Base-by-base conservation (phyloP, 2,888 invertebrate species). In the Ametastegia equiseti region DNA sequence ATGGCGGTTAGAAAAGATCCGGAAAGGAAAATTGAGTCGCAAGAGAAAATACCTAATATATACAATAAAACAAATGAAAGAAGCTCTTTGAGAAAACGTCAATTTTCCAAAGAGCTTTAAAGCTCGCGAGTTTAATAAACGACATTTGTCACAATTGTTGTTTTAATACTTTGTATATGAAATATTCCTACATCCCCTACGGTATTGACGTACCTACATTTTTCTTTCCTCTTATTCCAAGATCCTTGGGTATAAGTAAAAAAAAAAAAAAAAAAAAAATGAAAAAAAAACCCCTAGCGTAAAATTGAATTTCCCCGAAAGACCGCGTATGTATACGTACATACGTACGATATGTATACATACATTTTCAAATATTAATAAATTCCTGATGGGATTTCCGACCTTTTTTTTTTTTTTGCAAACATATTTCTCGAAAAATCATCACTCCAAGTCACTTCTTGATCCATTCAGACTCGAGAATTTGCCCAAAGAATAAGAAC, bases 141-240 rank as follows among this genome's bases (percentile, higher is more conserved):
- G 13, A 60, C 60, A 30, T 60, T 60, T 60, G 11, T 60, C 60
- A 60, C 60, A 60, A 60, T 60, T 60, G 60, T 60, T 60, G 30
- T 60, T 60, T 60, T 60, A 60, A 30, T 30, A 60, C 60, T 30
- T 63, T 63, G 33, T n/a, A n/a, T n/a, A n/a, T n/a, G n/a, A n/a
- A n/a, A n/a, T n/a, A n/a, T n/a, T n/a, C n/a, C n/a, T n/a, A n/a
- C n/a, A n/a, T n/a, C n/a, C n/a, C n/a, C n/a, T n/a, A n/a, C n/a
- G n/a, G n/a, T n/a, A n/a, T n/a, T n/a, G n/a, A n/a, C n/a, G n/a
- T n/a, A n/a, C n/a, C n/a, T n/a, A n/a, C n/a, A n/a, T n/a, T n/a
- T n/a, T n/a, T n/a, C n/a, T n/a, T n/a, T n/a, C n/a, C n/a, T n/a
- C n/a, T n/a, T n/a, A n/a, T n/a, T n/a, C n/a, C n/a, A n/a, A 63